Evolutionary conservation across 1,140 invertebrate species (phyloP).

Genomic region (Hesperophylax magnus): DNA sequence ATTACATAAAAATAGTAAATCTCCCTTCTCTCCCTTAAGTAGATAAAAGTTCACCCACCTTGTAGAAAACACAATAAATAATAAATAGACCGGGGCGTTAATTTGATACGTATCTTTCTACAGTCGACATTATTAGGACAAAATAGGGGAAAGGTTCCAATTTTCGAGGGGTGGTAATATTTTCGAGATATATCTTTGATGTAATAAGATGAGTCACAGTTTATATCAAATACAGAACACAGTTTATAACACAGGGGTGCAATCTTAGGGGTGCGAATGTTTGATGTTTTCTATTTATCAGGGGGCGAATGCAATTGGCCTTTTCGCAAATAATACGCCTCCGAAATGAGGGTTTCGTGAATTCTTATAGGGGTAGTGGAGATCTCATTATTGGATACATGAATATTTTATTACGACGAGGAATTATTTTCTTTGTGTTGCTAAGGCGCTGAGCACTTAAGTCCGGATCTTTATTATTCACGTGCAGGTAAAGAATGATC

Average conservation of each 20-base stretch:
- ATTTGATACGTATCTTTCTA: constrained; percentile 53
- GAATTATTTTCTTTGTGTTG: neutral
- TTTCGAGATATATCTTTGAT: constrained; percentile 46
- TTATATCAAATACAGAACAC: constrained; percentile 45
- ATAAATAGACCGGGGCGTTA: constrained; percentile 51
- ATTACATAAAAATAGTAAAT: too few species aligned
- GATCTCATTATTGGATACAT: constrained; percentile 24
- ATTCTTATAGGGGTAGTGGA: neutral
- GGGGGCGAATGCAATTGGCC: constrained; percentile 22
- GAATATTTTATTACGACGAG: constrained; percentile 15
- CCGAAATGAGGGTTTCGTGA: neutral
- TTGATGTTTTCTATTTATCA: constrained; percentile 43
- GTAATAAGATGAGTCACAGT: constrained; percentile 55
- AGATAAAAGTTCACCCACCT: too few species aligned
- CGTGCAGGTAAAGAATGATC: too few species aligned
- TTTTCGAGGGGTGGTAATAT: constrained; percentile 34
- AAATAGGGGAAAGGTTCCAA: constrained; percentile 12
- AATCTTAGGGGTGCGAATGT: constrained; percentile 29
- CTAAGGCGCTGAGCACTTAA: too few species aligned
- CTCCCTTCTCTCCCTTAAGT: too few species aligned
- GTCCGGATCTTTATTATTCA: too few species aligned
- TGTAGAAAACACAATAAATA: constrained; percentile 44
- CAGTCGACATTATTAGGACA: constrained; percentile 10
- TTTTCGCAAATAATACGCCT: constrained; percentile 11
- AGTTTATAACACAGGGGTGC: constrained; percentile 26